Evolutionary conservation across 2,888 invertebrate species (phyloP), one percentile per base, ranked within the genome.

Genomic region (Lasioglossum vierecki): DNA sequence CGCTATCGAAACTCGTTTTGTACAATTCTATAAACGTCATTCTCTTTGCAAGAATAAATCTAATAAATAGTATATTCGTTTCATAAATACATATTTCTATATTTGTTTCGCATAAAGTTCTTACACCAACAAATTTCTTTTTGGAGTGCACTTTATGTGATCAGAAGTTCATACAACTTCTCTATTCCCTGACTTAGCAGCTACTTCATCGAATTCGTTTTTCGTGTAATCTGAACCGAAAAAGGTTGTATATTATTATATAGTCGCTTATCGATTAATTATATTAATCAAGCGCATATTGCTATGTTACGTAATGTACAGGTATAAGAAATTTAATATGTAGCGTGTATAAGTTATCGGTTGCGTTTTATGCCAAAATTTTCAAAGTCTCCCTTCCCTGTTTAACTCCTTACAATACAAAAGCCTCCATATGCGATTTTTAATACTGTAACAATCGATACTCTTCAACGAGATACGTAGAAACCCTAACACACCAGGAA

Each of bases 401-500:
- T 4, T 39, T 79, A 74, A 13, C 35, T 26, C 9, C 57, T 66
- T 63, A 44, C 80, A 68, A 82, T 85, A 82, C 68, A 88, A 89
- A 83, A 81, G 78, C 39, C 26, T 75, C 57, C 63, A 74, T 57
- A 82, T 39, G 79, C 74, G 22, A 82, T 74, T 60, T 57, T 70
- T 60, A 88, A 83, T 82, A 76, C 77, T 80, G 83, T 71, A 80
- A 84, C 79, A 81, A 79, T 49, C 73, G 77, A 57, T 57, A 66
- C 41, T 78, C 18, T n/a, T 66, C 39, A 60, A 83, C 57, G 63
- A 83, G 46, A 77, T 5, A 57, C 35, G 44, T 63, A 44, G 41
- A 75, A 73, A 79, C 70, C 71, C 92, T 93, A 94, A 94, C 94
- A 94, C 94, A 94, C 93, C 80, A 91, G 90, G 49, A 68, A 70